Base-by-base conservation (phyloP, 2,888 invertebrate species). In the Diadromus collaris region DNA sequence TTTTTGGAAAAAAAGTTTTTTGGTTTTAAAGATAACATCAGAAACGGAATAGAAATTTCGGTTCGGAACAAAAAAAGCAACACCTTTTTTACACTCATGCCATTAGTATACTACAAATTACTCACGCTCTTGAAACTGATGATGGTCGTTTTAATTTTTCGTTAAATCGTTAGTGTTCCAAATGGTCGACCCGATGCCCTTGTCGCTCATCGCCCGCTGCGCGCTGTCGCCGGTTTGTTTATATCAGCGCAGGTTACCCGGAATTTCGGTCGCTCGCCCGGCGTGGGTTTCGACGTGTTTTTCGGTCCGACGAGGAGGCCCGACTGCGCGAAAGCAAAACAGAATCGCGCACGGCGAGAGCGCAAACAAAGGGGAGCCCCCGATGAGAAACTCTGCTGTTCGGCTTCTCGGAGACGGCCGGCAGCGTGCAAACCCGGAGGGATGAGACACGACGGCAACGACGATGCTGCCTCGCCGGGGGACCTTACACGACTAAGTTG, bases 401-500 rank as follows among this genome's bases (percentile, higher is more conserved):
- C 13, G 29, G 38, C 19, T 61, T 38, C n/a, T 21, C 48, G 38
- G n/a, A 10, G 34, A 34, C 34, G 34, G 34, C 34, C 34, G 34
- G 6, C 10, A 34, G 38, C 38, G 38, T 13, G 13, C 16, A 16
- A 54, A 19, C 38, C 6, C 63, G 72, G 41, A 27, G 73, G 75
- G 21, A 24, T 51, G 51, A 24, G 21, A 51, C 0, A 24, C 21
- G 21, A 48, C 21, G 48, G 9, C 48, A 9, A 21, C 9, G 78
- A 76, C 78, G 68, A 81, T 82, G 83, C 81, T 80, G 79, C 63
- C 83, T 75, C 81, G 74, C 69, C 78, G 81, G 81, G 81, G 76
- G 79, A 84, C 82, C 82, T 81, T 73, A 80, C 81, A 74, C 85
- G 82, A 83, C 83, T 78, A 74, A 64, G 81, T 81, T 83, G 80